Evolutionary conservation across 2,888 invertebrate genomes (phyloP).

Genomic region (Philereme transversata): DNA sequence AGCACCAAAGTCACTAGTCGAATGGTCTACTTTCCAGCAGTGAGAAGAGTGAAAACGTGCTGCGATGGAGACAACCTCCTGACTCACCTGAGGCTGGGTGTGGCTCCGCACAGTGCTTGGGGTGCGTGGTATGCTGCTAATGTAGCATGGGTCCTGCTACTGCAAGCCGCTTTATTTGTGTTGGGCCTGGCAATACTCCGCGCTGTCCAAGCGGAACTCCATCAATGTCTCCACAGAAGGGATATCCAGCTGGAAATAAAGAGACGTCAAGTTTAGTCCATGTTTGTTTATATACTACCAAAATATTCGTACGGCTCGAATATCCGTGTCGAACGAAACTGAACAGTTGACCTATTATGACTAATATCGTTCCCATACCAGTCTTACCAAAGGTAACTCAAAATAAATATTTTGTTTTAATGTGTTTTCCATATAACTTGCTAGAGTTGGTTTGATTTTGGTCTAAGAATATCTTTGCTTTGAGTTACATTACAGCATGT

Average conservation of each 20-base stretch:
- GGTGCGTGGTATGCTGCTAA: constrained; percentile 63
- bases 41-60: too few species aligned
- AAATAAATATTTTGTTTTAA: too few species aligned
- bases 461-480: neutral
- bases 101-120: constrained; percentile 63
- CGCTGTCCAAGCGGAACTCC: constrained; percentile 99
- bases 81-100: constrained; percentile 67
- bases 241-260: constrained; percentile 90
- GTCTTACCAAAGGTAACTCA: too few species aligned
- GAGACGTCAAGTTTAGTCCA: constrained; percentile 13
- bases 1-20: too few species aligned
- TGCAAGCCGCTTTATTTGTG: constrained; percentile 90
- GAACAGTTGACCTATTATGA: too few species aligned
- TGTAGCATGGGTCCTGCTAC: constrained; percentile 74
- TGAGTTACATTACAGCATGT: neutral
- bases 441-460: too few species aligned
- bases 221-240: constrained; percentile 96
- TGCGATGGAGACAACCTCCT: too few species aligned
- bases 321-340: too few species aligned
- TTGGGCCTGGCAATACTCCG: constrained; percentile 99
- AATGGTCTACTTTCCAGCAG: too few species aligned
- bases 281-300: neutral
- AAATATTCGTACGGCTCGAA: too few species aligned
- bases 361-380: too few species aligned
- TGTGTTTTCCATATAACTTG: too few species aligned